Base-by-base conservation (phyloP, 2,113 vertebrate genomes). In the Phaetusa simplex region DNA sequence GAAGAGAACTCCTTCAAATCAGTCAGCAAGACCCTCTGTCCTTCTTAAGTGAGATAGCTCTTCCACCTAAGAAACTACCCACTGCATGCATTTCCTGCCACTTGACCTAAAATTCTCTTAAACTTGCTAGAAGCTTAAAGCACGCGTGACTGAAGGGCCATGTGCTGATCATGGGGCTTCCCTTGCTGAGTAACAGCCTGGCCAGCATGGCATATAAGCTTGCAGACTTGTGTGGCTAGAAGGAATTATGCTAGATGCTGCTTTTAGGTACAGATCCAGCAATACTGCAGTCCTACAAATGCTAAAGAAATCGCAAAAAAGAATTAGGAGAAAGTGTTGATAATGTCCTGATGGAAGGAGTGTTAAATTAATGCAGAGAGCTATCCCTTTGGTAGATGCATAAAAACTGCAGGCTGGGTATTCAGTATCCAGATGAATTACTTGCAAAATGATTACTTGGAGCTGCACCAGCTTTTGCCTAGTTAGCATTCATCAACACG, bases 121-220 rank as follows among this genome's bases (percentile, higher is more conserved):
- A 87, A 23, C 6, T 42, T 73, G 14, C 10, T 42, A 47, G 69
- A 64, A 79, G 12, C 36, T 81, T 66, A 73, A 94, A 91, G 11
- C 7, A 56, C 4, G 2, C 5, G 4, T 34, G 34, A 72, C 4
- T 21, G 4, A 2, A 73, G 8, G 3, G 1, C 0, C 18, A 9
- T 18, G 8, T 53, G 55, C 6, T 82, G 24, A 36, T 14, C 0
- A 0, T 12, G 12, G 11, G 19, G 47, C 13, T 67, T 50, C 8
- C 4, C 9, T 64, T 64, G 40, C 14, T 22, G 19, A 79, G 14
- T 58, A 78, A 21, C 4, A 64, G 6, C 11, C 8, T 78, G 18
- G 6, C 20, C 42, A 47, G 14, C 6, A 29, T 2, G 40, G 4
- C 23, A 29, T 14, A 13, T 30, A 15, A 85, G 10, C 17, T 43